These are phyloP conservation scores for Pyrrhosoma nymphula DNA, from an alignment of 2,888 invertebrate species.

Conservation along the genomic window DNA sequence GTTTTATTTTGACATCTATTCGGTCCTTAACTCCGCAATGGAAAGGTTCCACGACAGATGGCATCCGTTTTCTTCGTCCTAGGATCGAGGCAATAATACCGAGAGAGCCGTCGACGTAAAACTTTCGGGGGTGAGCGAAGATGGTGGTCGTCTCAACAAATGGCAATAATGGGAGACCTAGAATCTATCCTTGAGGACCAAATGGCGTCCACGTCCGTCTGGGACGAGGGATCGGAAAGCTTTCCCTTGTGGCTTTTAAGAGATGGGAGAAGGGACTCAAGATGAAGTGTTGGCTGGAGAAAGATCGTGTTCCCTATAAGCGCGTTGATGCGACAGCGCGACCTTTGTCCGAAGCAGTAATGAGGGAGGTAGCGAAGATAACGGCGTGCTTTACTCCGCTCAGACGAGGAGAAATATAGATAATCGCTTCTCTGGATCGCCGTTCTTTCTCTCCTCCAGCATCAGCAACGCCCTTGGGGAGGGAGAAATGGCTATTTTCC, in stretches of 20 bases:
- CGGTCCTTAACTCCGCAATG: not conserved
- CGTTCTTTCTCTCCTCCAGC: not conserved
- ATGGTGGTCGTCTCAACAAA: not conserved
- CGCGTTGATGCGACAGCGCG: not conserved
- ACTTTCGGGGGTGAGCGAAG: not conserved
- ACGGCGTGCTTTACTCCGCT: not conserved
- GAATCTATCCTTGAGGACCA: not conserved
- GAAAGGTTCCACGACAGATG: not conserved
- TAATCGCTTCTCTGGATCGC: not conserved
- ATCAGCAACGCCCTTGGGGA: not conserved
- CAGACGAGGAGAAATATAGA: not conserved
- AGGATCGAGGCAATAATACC: not conserved
- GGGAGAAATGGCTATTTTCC: not conserved
- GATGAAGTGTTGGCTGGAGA: not conserved
- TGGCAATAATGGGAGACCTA: not conserved
- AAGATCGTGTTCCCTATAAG: not conserved
- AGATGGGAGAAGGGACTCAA: not conserved
- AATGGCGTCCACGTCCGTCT: not conserved
- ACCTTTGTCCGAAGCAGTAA: constrained; percentile 11
- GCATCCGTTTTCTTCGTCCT: not conserved
- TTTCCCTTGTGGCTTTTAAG: not conserved
- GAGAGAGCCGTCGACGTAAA: not conserved
- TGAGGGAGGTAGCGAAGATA: not conserved
- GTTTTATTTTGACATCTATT: not conserved
- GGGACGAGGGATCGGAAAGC: not conserved